Evolutionary conservation across 2,797 vertebrate species (phyloP).

Genomic region (Sebastes nivosus): DNA sequence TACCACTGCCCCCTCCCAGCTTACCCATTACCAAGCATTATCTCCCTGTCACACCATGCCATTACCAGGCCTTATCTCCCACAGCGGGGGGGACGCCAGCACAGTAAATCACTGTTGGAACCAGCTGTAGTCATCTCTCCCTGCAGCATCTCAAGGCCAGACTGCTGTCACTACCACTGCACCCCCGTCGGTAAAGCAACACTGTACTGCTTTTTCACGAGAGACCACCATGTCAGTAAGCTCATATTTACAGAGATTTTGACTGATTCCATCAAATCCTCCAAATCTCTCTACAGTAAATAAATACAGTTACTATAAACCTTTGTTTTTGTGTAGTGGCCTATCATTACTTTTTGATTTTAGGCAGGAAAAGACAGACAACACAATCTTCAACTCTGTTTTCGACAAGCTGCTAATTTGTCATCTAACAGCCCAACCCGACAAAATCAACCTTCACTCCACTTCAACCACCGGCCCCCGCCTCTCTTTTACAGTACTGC

Average conservation of each 20-base stretch:
- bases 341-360: background rate
- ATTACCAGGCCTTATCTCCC: constrained; percentile 70
- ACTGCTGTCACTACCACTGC: constrained; percentile 17
- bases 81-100: constrained; percentile 36
- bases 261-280: constrained; percentile 43
- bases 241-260: constrained; percentile 43
- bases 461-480: constrained; percentile 3
- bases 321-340: background rate
- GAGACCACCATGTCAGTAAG: constrained; percentile 42
- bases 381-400: background rate
- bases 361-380: background rate
- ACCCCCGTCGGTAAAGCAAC: background rate
- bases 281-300: constrained; percentile 13
- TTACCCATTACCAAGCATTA: constrained; percentile 56
- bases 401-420: constrained; percentile 17
- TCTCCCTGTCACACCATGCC: constrained; percentile 66
- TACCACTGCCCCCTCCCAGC: constrained; percentile 26
- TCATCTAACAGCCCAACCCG: constrained; percentile 31
- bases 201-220: background rate
- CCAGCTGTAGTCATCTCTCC: constrained; percentile 58
- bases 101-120: constrained; percentile 54
- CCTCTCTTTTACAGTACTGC: constrained; percentile 33
- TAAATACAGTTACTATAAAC: constrained; percentile 11
- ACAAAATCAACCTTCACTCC: constrained; percentile 34
- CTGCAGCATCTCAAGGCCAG: constrained; percentile 40